These are phyloP conservation scores for Julus scanicus DNA, from an alignment of 2,888 invertebrate genomes.

Conservation along the genomic window DNA sequence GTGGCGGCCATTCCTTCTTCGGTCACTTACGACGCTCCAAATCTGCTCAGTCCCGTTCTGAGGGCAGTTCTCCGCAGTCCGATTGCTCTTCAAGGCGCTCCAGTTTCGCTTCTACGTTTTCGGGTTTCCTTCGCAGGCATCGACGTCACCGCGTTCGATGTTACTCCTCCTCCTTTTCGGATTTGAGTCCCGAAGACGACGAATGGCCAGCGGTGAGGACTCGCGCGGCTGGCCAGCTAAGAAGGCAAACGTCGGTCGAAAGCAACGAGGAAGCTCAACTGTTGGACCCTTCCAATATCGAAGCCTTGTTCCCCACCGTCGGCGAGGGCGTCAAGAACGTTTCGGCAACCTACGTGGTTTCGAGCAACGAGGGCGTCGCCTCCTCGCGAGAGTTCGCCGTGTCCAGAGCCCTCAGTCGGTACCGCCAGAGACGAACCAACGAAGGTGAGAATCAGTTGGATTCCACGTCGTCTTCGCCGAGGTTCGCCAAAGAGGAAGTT, in stretches of 20 bases:
- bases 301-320: constrained; percentile 74
- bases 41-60: constrained; percentile 52
- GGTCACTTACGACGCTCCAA: constrained; percentile 54
- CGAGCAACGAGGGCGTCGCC: constrained; percentile 66
- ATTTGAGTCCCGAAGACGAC: constrained; percentile 68
- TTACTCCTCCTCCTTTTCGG: constrained; percentile 75
- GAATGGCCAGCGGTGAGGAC: constrained; percentile 59
- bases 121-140: constrained; percentile 86
- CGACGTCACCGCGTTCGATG: constrained; percentile 69
- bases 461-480: constrained; percentile 56
- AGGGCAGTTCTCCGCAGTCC: constrained; percentile 45
- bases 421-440: constrained; percentile 70
- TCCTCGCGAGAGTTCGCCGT: constrained; percentile 86
- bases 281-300: constrained; percentile 17
- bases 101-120: constrained; percentile 80
- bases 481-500: constrained; percentile 47
- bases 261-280: constrained; percentile 68
- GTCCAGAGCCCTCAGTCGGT: constrained; percentile 82
- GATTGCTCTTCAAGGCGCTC: constrained; percentile 49
- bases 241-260: constrained; percentile 61
- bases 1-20: constrained; percentile 51
- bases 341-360: constrained; percentile 61
- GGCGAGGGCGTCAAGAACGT: constrained; percentile 72
- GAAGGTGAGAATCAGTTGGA: constrained; percentile 59
- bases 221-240: constrained; percentile 53